Evolutionary conservation across 2,113 vertebrate species (phyloP).

Genomic region (Nanorana parkeri): DNA sequence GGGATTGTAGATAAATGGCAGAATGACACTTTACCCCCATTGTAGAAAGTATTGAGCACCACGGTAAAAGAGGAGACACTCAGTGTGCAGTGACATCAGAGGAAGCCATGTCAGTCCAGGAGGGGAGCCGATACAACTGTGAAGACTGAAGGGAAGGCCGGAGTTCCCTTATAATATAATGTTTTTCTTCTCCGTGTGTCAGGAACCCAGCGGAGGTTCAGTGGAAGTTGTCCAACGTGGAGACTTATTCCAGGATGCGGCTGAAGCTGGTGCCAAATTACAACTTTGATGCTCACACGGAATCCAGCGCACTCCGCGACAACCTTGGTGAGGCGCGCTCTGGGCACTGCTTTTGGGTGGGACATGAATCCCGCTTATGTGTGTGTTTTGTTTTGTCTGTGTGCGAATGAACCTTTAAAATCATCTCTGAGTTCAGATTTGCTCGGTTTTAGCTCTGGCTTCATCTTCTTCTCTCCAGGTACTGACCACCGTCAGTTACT

Average conservation of each 20-base stretch:
- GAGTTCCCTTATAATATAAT: too few species aligned
- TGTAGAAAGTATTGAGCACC: too few species aligned
- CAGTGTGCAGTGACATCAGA: too few species aligned
- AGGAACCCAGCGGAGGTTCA: slow-evolving; percentile 79
- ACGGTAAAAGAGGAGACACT: too few species aligned
- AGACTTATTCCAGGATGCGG: slow-evolving; percentile 96
- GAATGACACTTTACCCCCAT: too few species aligned
- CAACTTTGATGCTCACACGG: slow-evolving; percentile 83
- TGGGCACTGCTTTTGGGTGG: neutral
- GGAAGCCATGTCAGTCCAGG: too few species aligned
- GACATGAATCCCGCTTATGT: neutral
- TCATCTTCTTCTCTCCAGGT: slow-evolving; percentile 69
- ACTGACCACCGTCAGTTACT: slow-evolving; percentile 80
- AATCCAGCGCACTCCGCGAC: slow-evolving; percentile 93
- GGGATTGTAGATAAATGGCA: too few species aligned
- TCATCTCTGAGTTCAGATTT: neutral
- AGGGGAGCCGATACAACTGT: too few species aligned
- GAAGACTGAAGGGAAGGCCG: too few species aligned
- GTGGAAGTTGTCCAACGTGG: slow-evolving; percentile 88
- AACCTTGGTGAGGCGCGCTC: slow-evolving; percentile 82
- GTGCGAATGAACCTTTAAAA: neutral
- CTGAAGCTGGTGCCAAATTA: slow-evolving; percentile 95
- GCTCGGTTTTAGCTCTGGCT: neutral
- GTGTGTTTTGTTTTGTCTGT: too few species aligned
- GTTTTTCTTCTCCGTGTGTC: neutral